Conservation (phyloP, 1,140 invertebrate species). For the Papilio machaon region DNA sequence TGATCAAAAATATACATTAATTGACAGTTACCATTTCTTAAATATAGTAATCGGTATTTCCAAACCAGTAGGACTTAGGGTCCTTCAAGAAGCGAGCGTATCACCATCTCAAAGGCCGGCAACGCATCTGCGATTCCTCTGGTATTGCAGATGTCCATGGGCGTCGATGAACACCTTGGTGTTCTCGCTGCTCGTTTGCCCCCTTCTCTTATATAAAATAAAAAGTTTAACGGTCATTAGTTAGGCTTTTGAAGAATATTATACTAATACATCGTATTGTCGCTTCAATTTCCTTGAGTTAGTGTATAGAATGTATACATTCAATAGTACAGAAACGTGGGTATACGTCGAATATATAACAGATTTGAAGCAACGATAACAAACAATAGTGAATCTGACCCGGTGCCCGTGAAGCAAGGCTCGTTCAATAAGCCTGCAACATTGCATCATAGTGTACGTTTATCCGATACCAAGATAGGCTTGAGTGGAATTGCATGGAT, state of each 20-base stretch:
- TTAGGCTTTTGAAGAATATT: not conserved
- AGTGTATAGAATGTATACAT: not conserved
- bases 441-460: conserved; percentile 30
- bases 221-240: not conserved
- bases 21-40: not conserved
- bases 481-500: conserved; percentile 34
- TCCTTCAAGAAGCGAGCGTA: too few relatives aligned
- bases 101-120: too few relatives aligned
- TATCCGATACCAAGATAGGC: conserved; percentile 32
- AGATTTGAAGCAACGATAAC: conserved; percentile 30
- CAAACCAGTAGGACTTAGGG: too few relatives aligned
- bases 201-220: too few relatives aligned
- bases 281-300: not conserved
- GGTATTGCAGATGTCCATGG: too few relatives aligned
- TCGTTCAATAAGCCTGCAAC: conserved; percentile 32
- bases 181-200: too few relatives aligned
- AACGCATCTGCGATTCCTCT: too few relatives aligned
- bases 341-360: not conserved
- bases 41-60: too few relatives aligned
- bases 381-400: conserved; percentile 30
- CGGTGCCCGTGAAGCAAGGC: conserved; percentile 29
- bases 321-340: not conserved
- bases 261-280: not conserved
- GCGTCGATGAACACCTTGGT: too few relatives aligned
- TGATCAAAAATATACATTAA: too few relatives aligned